phyloP scores from a whole-genome alignment of 1,140 invertebrate genomes.

The Oedothorax gibbosus region DNA sequence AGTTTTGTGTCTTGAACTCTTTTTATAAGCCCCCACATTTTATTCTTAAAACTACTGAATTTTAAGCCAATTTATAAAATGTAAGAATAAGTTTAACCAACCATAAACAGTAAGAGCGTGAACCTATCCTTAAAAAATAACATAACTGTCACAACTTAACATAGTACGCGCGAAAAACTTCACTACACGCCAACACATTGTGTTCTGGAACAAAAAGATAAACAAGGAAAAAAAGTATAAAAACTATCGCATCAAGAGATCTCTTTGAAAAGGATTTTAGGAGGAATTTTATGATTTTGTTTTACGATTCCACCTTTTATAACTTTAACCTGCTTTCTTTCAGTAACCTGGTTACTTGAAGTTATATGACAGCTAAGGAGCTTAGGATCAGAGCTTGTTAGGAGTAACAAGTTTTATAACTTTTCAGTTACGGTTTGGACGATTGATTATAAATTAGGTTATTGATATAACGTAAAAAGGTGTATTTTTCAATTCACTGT shows the following conservation, averaged over 20 bases:
- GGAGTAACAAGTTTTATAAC: constrained; percentile 37
- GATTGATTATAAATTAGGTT: no score
- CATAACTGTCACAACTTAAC: no score
- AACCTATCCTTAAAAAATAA: no score
- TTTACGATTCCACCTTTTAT: constrained; percentile 56
- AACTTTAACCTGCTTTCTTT: constrained; percentile 33
- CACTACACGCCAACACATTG: constrained; percentile 42
- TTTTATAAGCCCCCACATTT: no score
- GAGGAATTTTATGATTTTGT: constrained; percentile 52
- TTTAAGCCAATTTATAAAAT: no score
- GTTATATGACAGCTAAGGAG: constrained; percentile 12
- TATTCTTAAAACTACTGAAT: no score
- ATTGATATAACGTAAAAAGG: no score
- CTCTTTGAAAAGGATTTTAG: constrained; percentile 55
- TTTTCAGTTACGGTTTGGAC: not conserved
- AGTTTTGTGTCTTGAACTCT: no score
- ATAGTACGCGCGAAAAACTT: constrained; percentile 11
- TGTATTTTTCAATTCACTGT: no score
- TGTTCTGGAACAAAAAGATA: constrained; percentile 34
- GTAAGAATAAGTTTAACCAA: no score
- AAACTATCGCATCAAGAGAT: constrained; percentile 45
- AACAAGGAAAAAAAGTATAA: constrained; percentile 8
- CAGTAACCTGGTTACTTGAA: constrained; percentile 11
- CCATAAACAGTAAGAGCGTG: no score
- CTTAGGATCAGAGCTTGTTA: constrained; percentile 15